These are phyloP conservation scores for Thamnaconus septentrionalis DNA, from an alignment of 2,113 vertebrate species.

Conservation along the genomic window DNA sequence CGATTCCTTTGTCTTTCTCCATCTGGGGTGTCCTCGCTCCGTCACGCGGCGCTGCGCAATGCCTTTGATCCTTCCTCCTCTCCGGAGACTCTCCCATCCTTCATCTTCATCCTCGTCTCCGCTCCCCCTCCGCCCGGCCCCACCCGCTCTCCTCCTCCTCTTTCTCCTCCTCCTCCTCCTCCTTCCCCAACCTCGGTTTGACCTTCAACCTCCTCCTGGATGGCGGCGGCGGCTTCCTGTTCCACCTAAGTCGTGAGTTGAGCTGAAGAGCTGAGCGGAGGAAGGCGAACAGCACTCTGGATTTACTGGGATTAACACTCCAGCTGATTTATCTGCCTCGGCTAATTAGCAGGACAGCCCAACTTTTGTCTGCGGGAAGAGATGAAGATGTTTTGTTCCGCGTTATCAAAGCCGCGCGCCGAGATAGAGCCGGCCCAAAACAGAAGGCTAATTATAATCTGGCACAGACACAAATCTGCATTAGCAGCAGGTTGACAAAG, in stretches of 20 bases:
- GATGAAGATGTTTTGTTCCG: slow-evolving; percentile 28
- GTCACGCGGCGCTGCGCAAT: slow-evolving; percentile 4
- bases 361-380: slow-evolving; percentile 17
- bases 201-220: slow-evolving; percentile 40
- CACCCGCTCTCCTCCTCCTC: not conserved
- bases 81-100: slow-evolving; percentile 20
- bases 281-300: slow-evolving; percentile 23
- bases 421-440: not conserved
- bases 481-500: too few species aligned
- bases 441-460: slow-evolving; percentile 20
- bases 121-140: not conserved
- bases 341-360: slow-evolving; percentile 41
- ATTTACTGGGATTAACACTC: slow-evolving; percentile 54
- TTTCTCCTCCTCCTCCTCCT: not conserved
- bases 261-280: not conserved
- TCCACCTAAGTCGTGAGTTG: not conserved
- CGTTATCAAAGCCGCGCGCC: slow-evolving; percentile 26
- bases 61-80: slow-evolving; percentile 32
- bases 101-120: slow-evolving; percentile 25
- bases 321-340: slow-evolving; percentile 37
- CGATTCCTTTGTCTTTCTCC: slow-evolving; percentile 5
- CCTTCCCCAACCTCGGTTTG: slow-evolving; percentile 34
- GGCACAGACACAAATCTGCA: too few species aligned
- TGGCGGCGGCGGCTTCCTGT: slow-evolving; percentile 10
- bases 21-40: slow-evolving; percentile 20